These are phyloP conservation scores for Ardeotis arabs DNA, from an alignment of 2,113 vertebrate species.

Conservation along the genomic window DNA sequence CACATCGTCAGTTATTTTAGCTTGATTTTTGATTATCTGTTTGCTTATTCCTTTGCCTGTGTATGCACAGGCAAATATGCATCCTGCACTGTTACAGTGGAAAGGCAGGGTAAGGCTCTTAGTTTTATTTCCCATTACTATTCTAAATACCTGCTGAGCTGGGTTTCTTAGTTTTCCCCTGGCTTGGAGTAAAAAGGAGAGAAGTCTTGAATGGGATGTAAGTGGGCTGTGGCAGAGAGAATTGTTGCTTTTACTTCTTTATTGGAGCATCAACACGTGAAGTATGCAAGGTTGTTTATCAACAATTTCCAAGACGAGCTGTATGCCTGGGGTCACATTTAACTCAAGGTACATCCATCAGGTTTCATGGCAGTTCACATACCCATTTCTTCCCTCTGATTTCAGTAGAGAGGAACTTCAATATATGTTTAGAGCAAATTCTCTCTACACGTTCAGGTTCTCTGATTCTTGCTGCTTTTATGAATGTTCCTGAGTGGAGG, in stretches of 20 bases:
- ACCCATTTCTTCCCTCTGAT: neutral
- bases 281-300: neutral
- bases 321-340: neutral
- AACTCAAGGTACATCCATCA: accelerated
- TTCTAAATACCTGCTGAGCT: neutral
- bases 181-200: neutral
- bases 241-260: neutral
- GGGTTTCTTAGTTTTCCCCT: neutral
- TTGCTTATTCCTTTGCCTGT: neutral
- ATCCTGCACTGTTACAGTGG: neutral
- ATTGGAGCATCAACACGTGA: neutral
- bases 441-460: neutral
- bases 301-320: neutral
- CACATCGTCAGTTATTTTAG: neutral
- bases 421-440: neutral
- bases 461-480: neutral
- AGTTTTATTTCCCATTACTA: neutral
- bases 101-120: neutral
- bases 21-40: neutral
- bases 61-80: neutral
- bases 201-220: neutral
- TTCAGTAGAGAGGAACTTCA: neutral
- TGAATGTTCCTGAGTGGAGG: neutral
- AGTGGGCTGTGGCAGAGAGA: neutral
- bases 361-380: neutral